Conservation (phyloP, 2,797 vertebrate species). For the Periparus ater region DNA sequence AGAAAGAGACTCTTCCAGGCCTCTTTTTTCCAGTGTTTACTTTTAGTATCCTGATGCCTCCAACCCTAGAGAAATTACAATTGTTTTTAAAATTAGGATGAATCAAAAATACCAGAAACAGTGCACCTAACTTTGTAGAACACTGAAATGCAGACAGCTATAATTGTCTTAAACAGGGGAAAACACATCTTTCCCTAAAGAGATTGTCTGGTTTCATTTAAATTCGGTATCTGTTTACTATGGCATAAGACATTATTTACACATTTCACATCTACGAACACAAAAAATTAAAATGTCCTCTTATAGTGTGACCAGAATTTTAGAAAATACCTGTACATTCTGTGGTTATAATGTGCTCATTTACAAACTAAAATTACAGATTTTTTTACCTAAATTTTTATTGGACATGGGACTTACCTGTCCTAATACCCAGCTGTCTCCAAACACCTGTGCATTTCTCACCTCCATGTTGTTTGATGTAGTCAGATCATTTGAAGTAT, state of each 20-base stretch:
- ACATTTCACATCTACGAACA: not conserved
- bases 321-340: not conserved
- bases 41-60: not conserved
- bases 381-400: not conserved
- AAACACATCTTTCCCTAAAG: not conserved
- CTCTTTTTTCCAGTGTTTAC: not conserved
- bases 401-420: conserved; percentile 79
- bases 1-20: not conserved
- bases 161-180: not conserved
- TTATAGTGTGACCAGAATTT: not conserved
- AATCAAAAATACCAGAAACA: not conserved
- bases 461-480: conserved; percentile 97
- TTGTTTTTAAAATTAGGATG: not conserved
- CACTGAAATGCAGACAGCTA: not conserved
- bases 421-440: conserved; percentile 96
- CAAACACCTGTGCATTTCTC: conserved; percentile 94
- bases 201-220: not conserved
- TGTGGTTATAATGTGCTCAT: fast-evolving
- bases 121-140: not conserved
- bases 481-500: conserved; percentile 97
- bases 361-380: not conserved
- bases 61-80: not conserved
- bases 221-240: not conserved
- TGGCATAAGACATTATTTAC: not conserved
- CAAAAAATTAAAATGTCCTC: not conserved